Conservation (phyloP, 2,888 invertebrate genomes). For the Cerastis rubricosa region DNA sequence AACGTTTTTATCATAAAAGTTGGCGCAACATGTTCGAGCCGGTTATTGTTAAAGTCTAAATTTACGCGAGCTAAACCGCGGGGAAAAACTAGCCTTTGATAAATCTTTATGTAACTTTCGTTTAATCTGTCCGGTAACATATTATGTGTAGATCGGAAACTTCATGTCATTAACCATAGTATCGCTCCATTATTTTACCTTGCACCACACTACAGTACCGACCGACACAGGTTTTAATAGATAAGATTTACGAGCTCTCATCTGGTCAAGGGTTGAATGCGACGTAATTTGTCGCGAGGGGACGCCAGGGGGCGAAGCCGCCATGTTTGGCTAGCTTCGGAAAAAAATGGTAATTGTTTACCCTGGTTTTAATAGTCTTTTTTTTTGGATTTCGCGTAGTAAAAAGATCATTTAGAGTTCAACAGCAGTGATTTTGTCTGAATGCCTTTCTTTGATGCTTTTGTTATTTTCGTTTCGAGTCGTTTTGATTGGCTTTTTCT, state of each 20-base stretch:
- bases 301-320: slow-evolving; percentile 62
- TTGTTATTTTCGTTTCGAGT: neutral
- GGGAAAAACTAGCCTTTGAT: no score
- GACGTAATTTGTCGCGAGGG: slow-evolving; percentile 81
- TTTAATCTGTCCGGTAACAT: no score
- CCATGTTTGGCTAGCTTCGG: slow-evolving; percentile 62
- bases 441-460: slow-evolving; percentile 14
- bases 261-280: slow-evolving; percentile 83
- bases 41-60: no score
- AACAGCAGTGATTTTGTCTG: slow-evolving; percentile 44
- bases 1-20: no score
- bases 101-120: no score
- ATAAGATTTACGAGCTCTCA: slow-evolving; percentile 86
- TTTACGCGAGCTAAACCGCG: no score
- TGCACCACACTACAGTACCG: slow-evolving; percentile 54
- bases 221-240: slow-evolving; percentile 81
- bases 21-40: no score
- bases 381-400: slow-evolving; percentile 43
- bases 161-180: no score
- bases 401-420: slow-evolving; percentile 41
- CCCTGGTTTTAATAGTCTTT: slow-evolving; percentile 61
- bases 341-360: slow-evolving; percentile 66
- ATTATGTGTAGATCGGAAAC: no score
- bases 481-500: neutral
- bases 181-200: slow-evolving; percentile 10